Evolutionary conservation across 2,888 invertebrate species (phyloP), one percentile per base, ranked within the genome.

Genomic region (Drosophila setosimentum): DNA sequence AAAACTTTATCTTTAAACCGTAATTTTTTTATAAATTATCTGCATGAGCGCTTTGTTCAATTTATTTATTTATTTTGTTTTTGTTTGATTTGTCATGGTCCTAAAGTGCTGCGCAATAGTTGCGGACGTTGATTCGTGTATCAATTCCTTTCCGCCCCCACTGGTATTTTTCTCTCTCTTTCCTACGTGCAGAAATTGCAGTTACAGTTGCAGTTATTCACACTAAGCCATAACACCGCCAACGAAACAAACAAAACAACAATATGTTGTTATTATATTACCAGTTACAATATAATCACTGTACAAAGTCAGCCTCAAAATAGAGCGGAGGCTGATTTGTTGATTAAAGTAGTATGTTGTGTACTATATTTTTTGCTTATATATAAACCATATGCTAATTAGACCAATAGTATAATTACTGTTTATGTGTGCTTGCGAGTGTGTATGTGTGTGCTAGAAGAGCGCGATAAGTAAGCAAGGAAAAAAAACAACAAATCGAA

Each of bases 31-130:
- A 60, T 45, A 18, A 51, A 61, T 75, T 40, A 40, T 30, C 35
- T 54, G 48, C 21, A 16, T 40, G 11, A 58, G 30, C 35, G 13
- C 48, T 59, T 78, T 66, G 29, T 63, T 61, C 1, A 8, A 33
- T 55, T n/a, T 13, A 13, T 16, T 21, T 5, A 42, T 42, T 10
- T 21, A 13, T 45, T 21, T 3, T 0, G 18, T 18, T 16, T 5
- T 42, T 18, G 18, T 57, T 35, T 35, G 18, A 8, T 45, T 50
- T 32, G 54, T 21, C 27, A 60, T 53, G 62, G 60, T 51, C 24
- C 29, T 16, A 61, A 68, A 68, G n/a, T 60, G 70, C 80, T 79
- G 78, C 78, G 78, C 80, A 78, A 45, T 78, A 65, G 33, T 67
- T 78, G 29, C 11, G 11, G 4, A 18, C 16, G 21, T 58, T 55